Base-by-base conservation (phyloP, 2,113 vertebrate genomes). In the Pteropus alecto region DNA sequence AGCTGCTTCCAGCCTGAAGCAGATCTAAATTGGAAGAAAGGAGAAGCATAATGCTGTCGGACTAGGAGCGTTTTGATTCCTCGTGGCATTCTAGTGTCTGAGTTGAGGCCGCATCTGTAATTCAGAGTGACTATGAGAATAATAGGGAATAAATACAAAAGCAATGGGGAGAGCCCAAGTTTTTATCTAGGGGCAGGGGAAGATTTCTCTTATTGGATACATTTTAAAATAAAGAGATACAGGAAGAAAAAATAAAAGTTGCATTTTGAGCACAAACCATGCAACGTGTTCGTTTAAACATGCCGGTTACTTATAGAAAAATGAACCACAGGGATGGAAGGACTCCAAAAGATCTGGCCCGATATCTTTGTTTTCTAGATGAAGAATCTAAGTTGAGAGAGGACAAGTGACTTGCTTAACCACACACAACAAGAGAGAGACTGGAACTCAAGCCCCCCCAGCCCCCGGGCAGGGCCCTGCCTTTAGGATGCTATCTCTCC, bases 341-440 rank as follows among this genome's bases (percentile, higher is more conserved):
- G 60, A 51, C 48, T 87, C 61, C 60, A 67, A 51, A 35, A 46
- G 76, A 78, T 60, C 51, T 96, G 60, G 22, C 18, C 61, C 60
- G 12, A 1, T 30, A 38, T 84, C 22, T 67, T 63, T 76, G 56
- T 89, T 93, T 94, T 41, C 60, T 63, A 81, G 61, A 26, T 11
- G 35, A 91, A 73, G 83, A 93, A 93, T 58, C 11, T 54, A 65
- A 51, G 54, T 68, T 92, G 87, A 65, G 51, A 93, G 86, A 81
- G 22, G 82, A 21, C 21, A 58, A 43, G 67, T 60, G 65, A 35
- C 41, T 71, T 60, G 22, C 38, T 58, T 22, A 91, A 60, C 13
- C 28, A 90, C 30, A 54, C 79, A 81, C 21, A 70, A 56, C 74
- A 74, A 61, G 77, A 35, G 0, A 35, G 46, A 87, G 67, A 15